phyloP scores from a whole-genome alignment of 2,113 vertebrate genomes.

The Agapornis roseicollis region DNA sequence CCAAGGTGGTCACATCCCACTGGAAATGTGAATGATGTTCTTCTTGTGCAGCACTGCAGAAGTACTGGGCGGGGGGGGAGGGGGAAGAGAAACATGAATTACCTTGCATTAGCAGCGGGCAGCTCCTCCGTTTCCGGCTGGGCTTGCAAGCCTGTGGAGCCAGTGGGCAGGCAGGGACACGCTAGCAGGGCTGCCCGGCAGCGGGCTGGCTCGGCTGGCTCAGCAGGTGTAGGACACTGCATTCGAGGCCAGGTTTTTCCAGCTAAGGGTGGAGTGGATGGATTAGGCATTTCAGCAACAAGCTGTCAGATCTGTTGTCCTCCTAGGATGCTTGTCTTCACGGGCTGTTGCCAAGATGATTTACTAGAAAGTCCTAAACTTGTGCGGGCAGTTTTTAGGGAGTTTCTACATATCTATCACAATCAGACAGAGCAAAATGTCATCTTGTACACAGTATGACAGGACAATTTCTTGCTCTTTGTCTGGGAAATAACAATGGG shows the following conservation, averaged over 20 bases:
- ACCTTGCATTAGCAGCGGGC: neutral
- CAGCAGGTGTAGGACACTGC: neutral
- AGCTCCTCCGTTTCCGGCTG: neutral
- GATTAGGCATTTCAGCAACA: neutral
- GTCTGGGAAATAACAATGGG: neutral
- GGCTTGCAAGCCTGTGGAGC: neutral
- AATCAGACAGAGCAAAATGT: neutral
- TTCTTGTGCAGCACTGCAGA: neutral
- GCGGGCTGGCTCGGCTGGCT: neutral
- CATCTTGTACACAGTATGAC: neutral
- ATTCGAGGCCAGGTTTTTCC: neutral
- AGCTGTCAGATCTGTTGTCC: neutral
- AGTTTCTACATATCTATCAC: neutral
- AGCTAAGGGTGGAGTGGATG: neutral
- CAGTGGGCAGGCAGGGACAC: rapidly evolving
- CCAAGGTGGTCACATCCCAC: neutral
- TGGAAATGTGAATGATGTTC: neutral
- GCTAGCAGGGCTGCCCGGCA: neutral
- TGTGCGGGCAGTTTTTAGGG: neutral
- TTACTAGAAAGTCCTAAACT: neutral
- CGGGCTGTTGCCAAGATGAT: neutral
- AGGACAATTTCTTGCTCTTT: conserved; percentile 12
- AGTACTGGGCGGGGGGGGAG: neutral
- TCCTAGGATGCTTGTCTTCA: neutral
- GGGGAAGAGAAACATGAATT: no score